These are phyloP conservation scores for Saturnia pavonia DNA, from an alignment of 2,888 invertebrate species.

Conservation along the genomic window DNA sequence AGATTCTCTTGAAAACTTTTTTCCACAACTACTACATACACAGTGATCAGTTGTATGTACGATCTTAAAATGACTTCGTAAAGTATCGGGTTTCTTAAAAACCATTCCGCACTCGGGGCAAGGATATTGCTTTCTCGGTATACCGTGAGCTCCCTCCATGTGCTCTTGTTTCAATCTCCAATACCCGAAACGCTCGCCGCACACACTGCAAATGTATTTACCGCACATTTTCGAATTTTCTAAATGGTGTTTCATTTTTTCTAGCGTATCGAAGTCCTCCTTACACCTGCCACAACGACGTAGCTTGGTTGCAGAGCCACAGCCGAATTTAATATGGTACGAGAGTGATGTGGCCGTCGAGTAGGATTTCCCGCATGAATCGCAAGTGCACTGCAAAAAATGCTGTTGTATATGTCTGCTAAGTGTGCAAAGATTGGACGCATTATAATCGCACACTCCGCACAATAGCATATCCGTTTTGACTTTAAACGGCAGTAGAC, in stretches of 20 bases:
- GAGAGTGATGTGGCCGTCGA: constrained; percentile 27
- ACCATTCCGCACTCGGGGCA: constrained; percentile 34
- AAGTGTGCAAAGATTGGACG: constrained; percentile 47
- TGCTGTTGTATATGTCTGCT: constrained; percentile 57
- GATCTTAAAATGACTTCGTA: constrained; percentile 17
- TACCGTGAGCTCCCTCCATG: constrained; percentile 36
- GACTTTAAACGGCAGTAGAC: constrained; percentile 21
- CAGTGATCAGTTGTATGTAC: constrained; percentile 7
- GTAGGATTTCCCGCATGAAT: constrained; percentile 26
- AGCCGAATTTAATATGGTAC: constrained; percentile 21
- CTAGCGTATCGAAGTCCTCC: constrained; percentile 28
- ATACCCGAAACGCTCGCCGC: constrained; percentile 37
- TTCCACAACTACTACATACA: constrained; percentile 11
- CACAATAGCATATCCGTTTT: constrained; percentile 33
- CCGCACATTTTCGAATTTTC: constrained; percentile 37
- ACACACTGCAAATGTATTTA: constrained; percentile 37
- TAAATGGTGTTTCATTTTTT: constrained; percentile 41
- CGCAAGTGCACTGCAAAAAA: constrained; percentile 46
- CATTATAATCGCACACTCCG: constrained; percentile 48
- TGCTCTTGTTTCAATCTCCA: constrained; percentile 36
- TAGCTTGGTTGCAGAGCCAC: constrained; percentile 17
- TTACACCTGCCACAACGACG: constrained; percentile 29
- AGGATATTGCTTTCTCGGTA: constrained; percentile 36
- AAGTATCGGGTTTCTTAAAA: neutral
- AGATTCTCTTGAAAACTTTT: constrained; percentile 15